A percentile compares a stretch with the other conserved stretches of the same genome.
These are phyloP conservation scores for Bettongia penicillata DNA, from an alignment of 2,113 vertebrate species.

Conservation along the genomic window DNA sequence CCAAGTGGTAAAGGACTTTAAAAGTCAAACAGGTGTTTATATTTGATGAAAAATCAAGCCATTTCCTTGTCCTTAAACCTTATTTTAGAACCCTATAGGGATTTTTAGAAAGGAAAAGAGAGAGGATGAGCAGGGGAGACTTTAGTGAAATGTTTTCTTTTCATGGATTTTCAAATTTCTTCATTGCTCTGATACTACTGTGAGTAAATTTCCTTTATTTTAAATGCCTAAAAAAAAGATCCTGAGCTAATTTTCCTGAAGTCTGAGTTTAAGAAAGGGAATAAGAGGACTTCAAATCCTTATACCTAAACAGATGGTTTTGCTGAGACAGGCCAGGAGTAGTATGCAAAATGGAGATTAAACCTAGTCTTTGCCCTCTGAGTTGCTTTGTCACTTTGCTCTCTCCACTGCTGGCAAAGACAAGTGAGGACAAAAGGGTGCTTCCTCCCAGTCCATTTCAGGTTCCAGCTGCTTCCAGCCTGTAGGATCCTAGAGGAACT, in stretches of 20 bases:
- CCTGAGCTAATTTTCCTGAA: background rate
- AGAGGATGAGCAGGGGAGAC: background rate
- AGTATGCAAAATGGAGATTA: background rate
- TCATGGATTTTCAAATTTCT: background rate
- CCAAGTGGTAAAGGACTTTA: background rate
- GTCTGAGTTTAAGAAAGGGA: background rate
- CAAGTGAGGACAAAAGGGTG: background rate
- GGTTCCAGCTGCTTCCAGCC: background rate
- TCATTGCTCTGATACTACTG: background rate
- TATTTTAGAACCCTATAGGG: background rate
- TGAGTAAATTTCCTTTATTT: background rate
- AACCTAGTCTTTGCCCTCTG: background rate
- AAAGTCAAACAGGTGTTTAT: background rate
- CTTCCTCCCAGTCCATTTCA: background rate
- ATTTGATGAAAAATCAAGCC: background rate
- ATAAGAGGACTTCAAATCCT: background rate
- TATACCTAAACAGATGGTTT: background rate
- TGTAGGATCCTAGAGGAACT: background rate
- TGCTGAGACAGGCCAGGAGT: background rate
- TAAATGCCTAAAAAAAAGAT: background rate
- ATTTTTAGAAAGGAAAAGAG: background rate
- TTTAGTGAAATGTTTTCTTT: background rate
- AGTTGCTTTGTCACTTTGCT: background rate
- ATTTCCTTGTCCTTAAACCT: background rate
- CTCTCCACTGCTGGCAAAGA: background rate